Percentiles rank a stretch among this genome's conserved stretches.
Conservation (phyloP, 1,140 invertebrate genomes). For the Cotesia typhae region DNA sequence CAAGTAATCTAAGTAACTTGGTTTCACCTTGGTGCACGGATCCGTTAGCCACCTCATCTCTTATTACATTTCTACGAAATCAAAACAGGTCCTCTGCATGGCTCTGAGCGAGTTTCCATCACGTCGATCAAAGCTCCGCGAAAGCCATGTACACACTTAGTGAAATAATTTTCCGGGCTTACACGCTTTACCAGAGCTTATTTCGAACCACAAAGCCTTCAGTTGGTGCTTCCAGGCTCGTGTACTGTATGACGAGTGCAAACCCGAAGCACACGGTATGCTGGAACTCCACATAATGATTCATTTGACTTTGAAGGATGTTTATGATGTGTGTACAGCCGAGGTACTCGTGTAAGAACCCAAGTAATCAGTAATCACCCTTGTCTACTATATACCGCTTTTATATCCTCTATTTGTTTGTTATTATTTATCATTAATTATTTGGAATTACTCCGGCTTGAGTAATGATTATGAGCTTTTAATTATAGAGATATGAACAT, state of each 20-base stretch:
- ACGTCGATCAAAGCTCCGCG: conserved; percentile 27
- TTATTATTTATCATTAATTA: too few species aligned
- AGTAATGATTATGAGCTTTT: too few species aligned
- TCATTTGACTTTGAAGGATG: conserved; percentile 24
- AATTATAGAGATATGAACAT: too few species aligned
- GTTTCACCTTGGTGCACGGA: not conserved
- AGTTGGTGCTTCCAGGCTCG: conserved; percentile 1
- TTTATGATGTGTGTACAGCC: not conserved
- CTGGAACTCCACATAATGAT: conserved; percentile 7
- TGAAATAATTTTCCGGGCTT: conserved; percentile 40
- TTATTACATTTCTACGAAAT: not conserved
- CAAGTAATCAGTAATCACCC: not conserved
- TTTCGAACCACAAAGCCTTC: not conserved
- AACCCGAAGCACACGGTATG: conserved; percentile 7
- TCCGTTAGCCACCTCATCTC: not conserved
- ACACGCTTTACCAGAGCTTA: conserved; percentile 22
- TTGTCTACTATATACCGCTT: conserved; percentile 4
- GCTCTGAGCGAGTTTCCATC: conserved; percentile 34
- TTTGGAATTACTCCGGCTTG: too few species aligned
- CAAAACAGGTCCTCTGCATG: conserved; percentile 11
- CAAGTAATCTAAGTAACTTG: conserved; percentile 46
- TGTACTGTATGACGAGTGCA: not conserved
- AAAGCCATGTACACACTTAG: conserved; percentile 6
- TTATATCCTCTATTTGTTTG: not conserved
- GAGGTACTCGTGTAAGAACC: too few species aligned